phyloP scores from a whole-genome alignment of 2,888 invertebrate genomes.

The Mythimna ferrago region DNA sequence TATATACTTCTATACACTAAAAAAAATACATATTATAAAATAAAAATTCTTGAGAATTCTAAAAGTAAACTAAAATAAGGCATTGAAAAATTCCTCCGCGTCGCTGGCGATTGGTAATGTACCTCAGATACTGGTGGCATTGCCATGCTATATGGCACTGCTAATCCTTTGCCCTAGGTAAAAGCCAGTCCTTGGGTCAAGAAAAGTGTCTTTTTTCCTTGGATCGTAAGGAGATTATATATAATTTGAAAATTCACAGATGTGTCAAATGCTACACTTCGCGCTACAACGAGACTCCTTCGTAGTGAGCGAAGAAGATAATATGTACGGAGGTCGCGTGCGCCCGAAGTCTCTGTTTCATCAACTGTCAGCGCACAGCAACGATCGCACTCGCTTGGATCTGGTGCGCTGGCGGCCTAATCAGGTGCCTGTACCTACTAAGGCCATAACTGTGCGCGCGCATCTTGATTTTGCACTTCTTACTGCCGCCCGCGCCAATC shows the following conservation, averaged over 20 bases:
- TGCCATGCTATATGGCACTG: no score
- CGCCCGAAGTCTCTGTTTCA: constrained; percentile 42
- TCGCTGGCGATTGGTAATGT: no score
- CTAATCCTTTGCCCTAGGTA: no score
- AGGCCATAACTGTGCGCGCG: constrained; percentile 50
- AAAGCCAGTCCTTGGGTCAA: no score
- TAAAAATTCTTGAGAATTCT: no score
- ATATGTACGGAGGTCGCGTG: constrained; percentile 17
- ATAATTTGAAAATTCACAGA: constrained; percentile 26
- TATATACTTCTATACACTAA: no score
- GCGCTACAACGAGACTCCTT: constrained; percentile 43
- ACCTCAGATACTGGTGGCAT: no score
- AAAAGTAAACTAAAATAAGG: no score
- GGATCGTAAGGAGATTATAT: not conserved
- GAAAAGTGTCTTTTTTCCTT: no score
- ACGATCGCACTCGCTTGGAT: constrained; percentile 33
- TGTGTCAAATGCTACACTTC: constrained; percentile 48
- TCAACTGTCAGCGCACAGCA: constrained; percentile 44
- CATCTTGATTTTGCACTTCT: constrained; percentile 35
- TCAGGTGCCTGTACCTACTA: constrained; percentile 25
- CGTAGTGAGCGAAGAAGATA: constrained; percentile 56
- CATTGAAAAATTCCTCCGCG: no score
- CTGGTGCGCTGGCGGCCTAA: constrained; percentile 56
- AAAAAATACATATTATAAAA: no score
- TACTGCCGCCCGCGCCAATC: constrained; percentile 26